Evolutionary conservation across 2,113 vertebrate genomes (phyloP).

Genomic region (Nestor notabilis): DNA sequence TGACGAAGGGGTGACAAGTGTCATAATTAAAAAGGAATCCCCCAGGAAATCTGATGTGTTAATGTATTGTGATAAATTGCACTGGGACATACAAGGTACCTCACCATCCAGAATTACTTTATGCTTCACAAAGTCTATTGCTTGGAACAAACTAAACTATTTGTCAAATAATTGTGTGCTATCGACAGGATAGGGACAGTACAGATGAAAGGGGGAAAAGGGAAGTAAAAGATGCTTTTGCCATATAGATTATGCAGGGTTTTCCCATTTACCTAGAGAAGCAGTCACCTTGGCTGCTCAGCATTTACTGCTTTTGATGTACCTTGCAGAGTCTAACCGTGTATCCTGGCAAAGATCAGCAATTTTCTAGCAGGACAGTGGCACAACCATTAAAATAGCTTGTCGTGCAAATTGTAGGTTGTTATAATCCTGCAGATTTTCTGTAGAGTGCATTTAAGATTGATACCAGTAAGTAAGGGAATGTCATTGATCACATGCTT

Average conservation of each 20-base stretch:
- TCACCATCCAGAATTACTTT: not conserved
- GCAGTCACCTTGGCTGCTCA: not conserved
- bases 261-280: not conserved
- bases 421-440: not conserved
- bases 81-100: not conserved
- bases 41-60: not conserved
- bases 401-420: not conserved
- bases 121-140: not conserved
- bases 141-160: not conserved
- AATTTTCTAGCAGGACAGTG: not conserved
- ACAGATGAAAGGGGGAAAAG: not conserved
- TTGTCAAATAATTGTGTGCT: not conserved
- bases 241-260: not conserved
- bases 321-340: not conserved
- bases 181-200: not conserved
- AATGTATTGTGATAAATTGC: not conserved
- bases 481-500: not conserved
- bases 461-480: not conserved
- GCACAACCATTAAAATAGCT: not conserved
- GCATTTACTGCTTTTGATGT: not conserved
- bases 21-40: constrained; percentile 28
- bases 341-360: not conserved
- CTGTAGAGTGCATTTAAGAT: not conserved
- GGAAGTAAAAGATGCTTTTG: not conserved
- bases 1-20: not conserved